Evolutionary conservation across 1,140 invertebrate genomes (phyloP).

Genomic region (Diprion similis): DNA sequence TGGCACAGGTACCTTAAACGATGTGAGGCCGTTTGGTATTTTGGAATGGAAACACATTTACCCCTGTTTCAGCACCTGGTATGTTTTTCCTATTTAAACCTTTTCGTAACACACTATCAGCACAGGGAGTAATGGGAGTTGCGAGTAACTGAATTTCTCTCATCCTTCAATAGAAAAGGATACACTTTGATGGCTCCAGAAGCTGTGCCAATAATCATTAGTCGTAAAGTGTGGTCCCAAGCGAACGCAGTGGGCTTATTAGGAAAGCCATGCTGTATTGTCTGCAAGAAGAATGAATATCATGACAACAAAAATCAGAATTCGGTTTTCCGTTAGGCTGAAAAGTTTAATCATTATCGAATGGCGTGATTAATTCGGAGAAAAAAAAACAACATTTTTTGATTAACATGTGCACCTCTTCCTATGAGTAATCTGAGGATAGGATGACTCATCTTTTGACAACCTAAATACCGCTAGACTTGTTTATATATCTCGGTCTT

Average conservation of each 20-base stretch:
- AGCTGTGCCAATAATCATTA: conserved; percentile 91
- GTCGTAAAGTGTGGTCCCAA: conserved; percentile 85
- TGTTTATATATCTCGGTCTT: not conserved
- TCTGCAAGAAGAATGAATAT: conserved; percentile 70
- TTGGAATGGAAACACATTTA: not conserved
- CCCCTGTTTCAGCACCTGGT: not conserved
- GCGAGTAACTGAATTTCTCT: no score
- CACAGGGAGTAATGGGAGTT: no score
- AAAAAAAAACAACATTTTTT: no score
- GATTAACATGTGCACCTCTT: not conserved
- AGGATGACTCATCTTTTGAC: not conserved
- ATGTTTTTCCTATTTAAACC: not conserved
- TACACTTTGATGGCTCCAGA: conserved; percentile 90
- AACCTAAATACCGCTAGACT: not conserved
- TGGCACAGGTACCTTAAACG: not conserved
- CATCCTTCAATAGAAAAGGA: conserved; percentile 55
- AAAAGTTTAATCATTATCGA: no score
- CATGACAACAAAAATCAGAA: not conserved
- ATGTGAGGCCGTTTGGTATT: not conserved
- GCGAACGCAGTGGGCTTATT: conserved; percentile 92
- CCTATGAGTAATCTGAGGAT: not conserved
- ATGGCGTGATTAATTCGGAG: no score
- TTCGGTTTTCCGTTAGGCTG: no score
- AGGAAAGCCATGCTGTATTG: conserved; percentile 95
- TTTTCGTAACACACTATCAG: no score